Evolutionary conservation across 2,797 vertebrate species (phyloP).

Genomic region (Ammospiza maritima): DNA sequence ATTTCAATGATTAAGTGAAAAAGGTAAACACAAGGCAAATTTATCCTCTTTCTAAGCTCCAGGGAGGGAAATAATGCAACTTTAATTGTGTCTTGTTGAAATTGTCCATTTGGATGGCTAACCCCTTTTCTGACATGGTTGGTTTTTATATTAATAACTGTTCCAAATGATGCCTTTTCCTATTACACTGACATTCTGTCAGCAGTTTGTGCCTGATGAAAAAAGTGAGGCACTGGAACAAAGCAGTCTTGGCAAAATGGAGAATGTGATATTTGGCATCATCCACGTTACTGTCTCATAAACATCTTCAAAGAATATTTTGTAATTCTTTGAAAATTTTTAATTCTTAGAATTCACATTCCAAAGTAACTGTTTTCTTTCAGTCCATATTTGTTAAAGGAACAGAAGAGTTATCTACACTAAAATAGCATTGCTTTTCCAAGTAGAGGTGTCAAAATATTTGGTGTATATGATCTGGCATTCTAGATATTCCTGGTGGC

Average conservation of each 20-base stretch:
- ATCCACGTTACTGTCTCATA: conserved; percentile 66
- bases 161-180: conserved; percentile 14
- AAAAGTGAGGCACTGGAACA: neutral
- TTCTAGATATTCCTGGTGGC: neutral
- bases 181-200: conserved; percentile 50
- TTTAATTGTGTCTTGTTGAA: conserved; percentile 27
- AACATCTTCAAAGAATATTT: conserved; percentile 55
- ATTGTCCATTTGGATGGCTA: conserved; percentile 26
- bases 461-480: neutral
- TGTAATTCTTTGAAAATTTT: conserved; percentile 19
- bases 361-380: neutral
- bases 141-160: neutral
- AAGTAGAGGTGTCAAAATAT: neutral
- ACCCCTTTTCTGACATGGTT: conserved; percentile 13
- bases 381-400: neutral
- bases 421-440: neutral
- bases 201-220: conserved; percentile 27
- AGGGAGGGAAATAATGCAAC: neutral
- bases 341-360: neutral
- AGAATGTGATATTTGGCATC: conserved; percentile 34
- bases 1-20: neutral
- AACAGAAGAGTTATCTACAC: neutral
- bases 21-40: neutral
- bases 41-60: neutral
- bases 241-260: conserved; percentile 49